These are phyloP conservation scores for Dipus sagitta DNA, from an alignment of 2,797 vertebrate genomes.

Conservation along the genomic window DNA sequence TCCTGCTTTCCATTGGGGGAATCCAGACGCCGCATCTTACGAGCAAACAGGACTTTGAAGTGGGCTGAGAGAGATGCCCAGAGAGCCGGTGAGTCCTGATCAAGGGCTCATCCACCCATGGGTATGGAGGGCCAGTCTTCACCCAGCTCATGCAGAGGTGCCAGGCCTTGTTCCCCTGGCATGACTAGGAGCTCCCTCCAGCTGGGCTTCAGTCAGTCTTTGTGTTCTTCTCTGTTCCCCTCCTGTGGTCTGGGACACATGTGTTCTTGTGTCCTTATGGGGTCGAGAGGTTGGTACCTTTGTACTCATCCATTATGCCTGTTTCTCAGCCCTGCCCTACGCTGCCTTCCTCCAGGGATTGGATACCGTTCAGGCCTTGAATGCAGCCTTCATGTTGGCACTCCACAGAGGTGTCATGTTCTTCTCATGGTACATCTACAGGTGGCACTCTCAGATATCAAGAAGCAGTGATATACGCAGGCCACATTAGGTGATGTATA, in stretches of 20 bases:
- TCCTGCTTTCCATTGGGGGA: background rate
- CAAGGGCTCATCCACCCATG: background rate
- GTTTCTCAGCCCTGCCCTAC: background rate
- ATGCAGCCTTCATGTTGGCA: background rate
- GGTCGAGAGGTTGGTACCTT: background rate
- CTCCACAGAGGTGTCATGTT: fast-evolving
- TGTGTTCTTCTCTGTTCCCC: background rate
- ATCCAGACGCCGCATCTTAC: background rate
- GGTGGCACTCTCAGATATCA: background rate
- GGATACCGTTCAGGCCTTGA: background rate
- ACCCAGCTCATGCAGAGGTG: fast-evolving
- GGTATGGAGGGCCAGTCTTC: background rate
- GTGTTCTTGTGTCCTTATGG: background rate
- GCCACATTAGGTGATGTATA: background rate
- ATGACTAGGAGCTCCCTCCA: background rate
- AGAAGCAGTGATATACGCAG: background rate
- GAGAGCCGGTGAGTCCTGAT: background rate
- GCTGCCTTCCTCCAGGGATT: fast-evolving
- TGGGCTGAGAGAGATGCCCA: background rate
- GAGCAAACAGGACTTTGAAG: background rate
- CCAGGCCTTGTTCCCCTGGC: background rate
- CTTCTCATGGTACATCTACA: background rate
- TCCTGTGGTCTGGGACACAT: background rate
- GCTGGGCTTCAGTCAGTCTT: background rate
- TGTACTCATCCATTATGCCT: background rate